Percentiles rank a stretch among this genome's conserved stretches.
Evolutionary conservation across 2,113 vertebrate species (phyloP).

Genomic region (Vulpes ferrilata): DNA sequence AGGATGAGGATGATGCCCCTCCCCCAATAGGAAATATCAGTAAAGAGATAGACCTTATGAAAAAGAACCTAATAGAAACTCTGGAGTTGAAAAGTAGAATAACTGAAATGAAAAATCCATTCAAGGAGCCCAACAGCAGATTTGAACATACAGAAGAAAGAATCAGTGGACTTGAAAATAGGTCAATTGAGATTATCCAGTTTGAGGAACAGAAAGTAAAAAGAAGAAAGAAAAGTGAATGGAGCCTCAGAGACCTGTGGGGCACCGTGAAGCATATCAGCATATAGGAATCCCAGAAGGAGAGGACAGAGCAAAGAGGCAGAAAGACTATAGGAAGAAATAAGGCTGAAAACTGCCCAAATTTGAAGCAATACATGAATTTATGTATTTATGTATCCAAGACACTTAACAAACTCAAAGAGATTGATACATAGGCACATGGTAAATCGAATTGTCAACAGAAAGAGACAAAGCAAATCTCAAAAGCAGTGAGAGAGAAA

Average conservation of each 20-base stretch:
- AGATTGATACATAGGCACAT: background rate
- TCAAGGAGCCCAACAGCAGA: background rate
- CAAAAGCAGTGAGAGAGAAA: background rate
- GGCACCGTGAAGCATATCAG: background rate
- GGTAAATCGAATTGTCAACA: background rate
- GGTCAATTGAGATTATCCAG: background rate
- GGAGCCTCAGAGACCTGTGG: background rate
- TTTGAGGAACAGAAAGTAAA: background rate
- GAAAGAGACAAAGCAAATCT: background rate
- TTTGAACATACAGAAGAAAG: background rate
- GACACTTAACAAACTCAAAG: constrained; percentile 2
- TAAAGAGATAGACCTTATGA: background rate
- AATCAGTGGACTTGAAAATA: background rate
- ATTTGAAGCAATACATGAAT: background rate
- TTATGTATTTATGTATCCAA: background rate
- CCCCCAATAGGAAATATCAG: background rate
- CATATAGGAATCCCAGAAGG: background rate
- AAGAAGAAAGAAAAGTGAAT: background rate
- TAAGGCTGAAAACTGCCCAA: background rate
- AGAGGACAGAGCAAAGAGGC: background rate
- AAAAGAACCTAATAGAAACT: constrained; percentile 1
- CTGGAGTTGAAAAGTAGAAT: background rate
- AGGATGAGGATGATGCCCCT: background rate
- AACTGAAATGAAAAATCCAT: background rate
- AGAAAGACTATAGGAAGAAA: constrained; percentile 9